phyloP scores from a whole-genome alignment of 2,888 invertebrate genomes.

The Caenorhabditis becei region DNA sequence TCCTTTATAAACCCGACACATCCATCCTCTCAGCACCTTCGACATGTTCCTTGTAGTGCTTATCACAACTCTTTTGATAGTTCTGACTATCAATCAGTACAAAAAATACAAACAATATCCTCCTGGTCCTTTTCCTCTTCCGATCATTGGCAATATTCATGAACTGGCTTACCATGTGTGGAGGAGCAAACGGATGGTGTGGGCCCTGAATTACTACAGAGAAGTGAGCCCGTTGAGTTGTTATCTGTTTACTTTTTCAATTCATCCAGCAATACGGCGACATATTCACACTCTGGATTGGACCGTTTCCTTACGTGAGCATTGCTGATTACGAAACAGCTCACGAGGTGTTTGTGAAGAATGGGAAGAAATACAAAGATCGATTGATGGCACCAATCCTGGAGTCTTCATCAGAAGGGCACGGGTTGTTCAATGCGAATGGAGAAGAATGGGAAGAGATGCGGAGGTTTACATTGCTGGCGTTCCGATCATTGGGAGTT shows the following conservation, averaged over 20 bases:
- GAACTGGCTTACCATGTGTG: constrained; percentile 32
- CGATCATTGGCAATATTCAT: constrained; percentile 58
- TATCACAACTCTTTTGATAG: too few relatives aligned
- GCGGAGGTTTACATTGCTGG: constrained; percentile 53
- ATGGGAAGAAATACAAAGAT: constrained; percentile 49
- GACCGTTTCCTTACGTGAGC: constrained; percentile 52
- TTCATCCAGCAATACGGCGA: constrained; percentile 25
- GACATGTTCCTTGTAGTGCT: too few relatives aligned
- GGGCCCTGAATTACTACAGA: constrained; percentile 29
- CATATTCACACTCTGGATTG: constrained; percentile 58
- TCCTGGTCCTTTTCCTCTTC: constrained; percentile 54
- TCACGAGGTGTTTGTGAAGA: constrained; percentile 53
- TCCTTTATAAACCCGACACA: too few relatives aligned
- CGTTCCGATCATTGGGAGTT: constrained; percentile 61
- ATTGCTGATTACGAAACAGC: constrained; percentile 47
- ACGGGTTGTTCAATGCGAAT: constrained; percentile 44
- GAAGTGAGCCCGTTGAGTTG: constrained; percentile 7
- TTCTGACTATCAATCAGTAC: too few relatives aligned
- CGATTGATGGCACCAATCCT: constrained; percentile 26
- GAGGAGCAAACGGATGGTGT: constrained; percentile 31
- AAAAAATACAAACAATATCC: constrained; percentile 5
- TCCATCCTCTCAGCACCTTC: too few relatives aligned
- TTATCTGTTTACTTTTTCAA: too few relatives aligned
- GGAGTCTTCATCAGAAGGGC: constrained; percentile 31
- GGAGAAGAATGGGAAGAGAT: constrained; percentile 55